Evolutionary conservation across 2,888 invertebrate species (phyloP), one percentile per base, ranked within the genome.

Genomic region (Melieria omissa): DNA sequence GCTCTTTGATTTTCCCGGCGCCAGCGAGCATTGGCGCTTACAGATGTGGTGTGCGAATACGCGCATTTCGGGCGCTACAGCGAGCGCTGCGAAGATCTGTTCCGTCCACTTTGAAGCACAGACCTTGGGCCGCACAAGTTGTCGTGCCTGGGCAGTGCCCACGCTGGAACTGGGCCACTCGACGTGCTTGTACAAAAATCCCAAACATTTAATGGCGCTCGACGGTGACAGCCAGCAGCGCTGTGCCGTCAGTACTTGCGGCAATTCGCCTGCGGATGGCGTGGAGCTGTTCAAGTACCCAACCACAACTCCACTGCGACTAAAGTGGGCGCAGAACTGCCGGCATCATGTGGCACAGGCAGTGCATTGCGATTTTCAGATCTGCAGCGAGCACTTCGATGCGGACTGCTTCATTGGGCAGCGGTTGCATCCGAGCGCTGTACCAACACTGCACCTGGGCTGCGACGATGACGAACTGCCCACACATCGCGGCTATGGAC

Each of bases 21-120:
- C 54, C 10, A 62, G 41, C 9, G 54, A 75, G 47, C 41, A 82
- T 7, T 82, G 73, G 64, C 77, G 76, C 10, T 82, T 83, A 55
- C 80, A 80, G 8, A 83, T 80, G 54, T 82, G 82, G 82, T 73
- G 82, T 68, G 78, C 83, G 5, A 79, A 80, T 52, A 81, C 83
- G 1, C 79, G 78, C 14, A 76, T 74, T 60, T 5, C 14, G 3
- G 42, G 42, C 4, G 58, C 73, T 41, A 70, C 74, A 0, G 62
- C 63, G 10, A 52, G 29, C 46, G 54, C 42, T 14, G 58, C 12
- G 29, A 71, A 69, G 66, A 54, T 84, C 10, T 84, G 84, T 46
- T 76, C 75, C 44, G 66, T 74, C 4, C 84, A 84, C 66, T 84
- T 84, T 63, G 82, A 80, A 62, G n/a, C 73, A 0, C 73, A 80